phyloP scores from a whole-genome alignment of 2,888 invertebrate species.

The Chydorus sphaericus region DNA sequence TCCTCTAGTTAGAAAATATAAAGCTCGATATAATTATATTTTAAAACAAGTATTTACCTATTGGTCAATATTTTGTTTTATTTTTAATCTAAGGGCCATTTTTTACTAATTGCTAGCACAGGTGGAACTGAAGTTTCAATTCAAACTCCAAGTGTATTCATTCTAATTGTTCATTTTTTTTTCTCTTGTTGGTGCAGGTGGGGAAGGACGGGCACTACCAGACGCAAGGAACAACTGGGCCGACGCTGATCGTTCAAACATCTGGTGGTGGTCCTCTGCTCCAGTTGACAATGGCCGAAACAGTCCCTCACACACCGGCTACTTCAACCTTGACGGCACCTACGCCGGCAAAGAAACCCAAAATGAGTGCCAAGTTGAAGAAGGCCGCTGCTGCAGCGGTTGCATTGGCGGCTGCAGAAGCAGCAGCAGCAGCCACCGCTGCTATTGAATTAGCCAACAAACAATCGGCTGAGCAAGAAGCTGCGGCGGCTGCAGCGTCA shows the following conservation, averaged over 20 bases:
- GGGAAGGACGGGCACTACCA: background rate
- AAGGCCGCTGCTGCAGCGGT: background rate
- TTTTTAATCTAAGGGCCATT: too few species aligned
- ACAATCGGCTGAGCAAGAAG: background rate
- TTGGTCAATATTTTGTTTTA: too few species aligned
- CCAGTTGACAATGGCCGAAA: slow-evolving; percentile 11
- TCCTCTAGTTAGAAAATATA: too few species aligned
- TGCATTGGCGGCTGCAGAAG: slow-evolving; percentile 15
- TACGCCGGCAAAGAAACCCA: slow-evolving; percentile 10
- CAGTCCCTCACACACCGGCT: slow-evolving; percentile 1
- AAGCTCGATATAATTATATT: too few species aligned
- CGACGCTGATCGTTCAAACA: slow-evolving; percentile 7
- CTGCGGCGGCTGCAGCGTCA: slow-evolving; percentile 4
- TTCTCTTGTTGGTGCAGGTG: background rate
- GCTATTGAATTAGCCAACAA: slow-evolving; percentile 4
- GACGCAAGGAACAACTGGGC: background rate
- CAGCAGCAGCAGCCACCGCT: slow-evolving; percentile 14
- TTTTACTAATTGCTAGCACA: too few species aligned
- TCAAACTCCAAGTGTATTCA: too few species aligned
- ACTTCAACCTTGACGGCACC: background rate
- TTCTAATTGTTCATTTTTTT: background rate
- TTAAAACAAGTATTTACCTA: too few species aligned
- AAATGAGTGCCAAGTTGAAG: slow-evolving; percentile 7
- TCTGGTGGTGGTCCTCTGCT: slow-evolving; percentile 6
- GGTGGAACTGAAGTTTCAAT: too few species aligned